These are phyloP conservation scores for Pristionchus japonicus DNA, from an alignment of 2,888 invertebrate species.

Conservation along the genomic window DNA sequence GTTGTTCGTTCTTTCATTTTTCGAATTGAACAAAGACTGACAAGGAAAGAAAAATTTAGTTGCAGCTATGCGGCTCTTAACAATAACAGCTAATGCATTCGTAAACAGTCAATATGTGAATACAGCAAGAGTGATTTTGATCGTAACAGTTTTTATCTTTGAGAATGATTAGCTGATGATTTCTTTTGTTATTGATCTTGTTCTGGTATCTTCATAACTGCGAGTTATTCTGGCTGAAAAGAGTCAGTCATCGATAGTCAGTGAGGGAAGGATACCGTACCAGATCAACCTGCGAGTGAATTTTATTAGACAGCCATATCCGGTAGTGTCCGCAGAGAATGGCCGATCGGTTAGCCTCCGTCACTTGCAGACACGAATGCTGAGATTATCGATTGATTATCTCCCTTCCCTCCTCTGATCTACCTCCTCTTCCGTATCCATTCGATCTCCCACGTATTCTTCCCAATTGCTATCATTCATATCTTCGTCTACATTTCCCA, in stretches of 20 bases:
- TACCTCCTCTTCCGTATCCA: background rate
- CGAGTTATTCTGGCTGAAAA: background rate
- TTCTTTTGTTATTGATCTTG: background rate
- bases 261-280: background rate
- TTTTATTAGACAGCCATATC: conserved; percentile 1
- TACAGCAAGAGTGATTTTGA: too few relatives aligned
- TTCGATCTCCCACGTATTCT: background rate
- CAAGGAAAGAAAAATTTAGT: too few relatives aligned
- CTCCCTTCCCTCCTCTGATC: background rate
- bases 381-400: background rate
- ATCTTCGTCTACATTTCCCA: conserved; percentile 8
- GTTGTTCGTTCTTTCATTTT: too few relatives aligned
- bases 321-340: background rate
- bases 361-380: background rate
- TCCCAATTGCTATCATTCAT: background rate
- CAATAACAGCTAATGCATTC: too few relatives aligned
- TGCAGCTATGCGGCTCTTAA: too few relatives aligned
- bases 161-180: background rate
- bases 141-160: conserved; percentile 12
- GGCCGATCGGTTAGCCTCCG: background rate
- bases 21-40: too few relatives aligned
- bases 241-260: background rate
- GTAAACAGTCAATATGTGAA: too few relatives aligned
- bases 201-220: background rate
- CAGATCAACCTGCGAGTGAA: background rate